phyloP scores from a whole-genome alignment of 2,888 invertebrate species.

The Diaprepes abbreviatus region DNA sequence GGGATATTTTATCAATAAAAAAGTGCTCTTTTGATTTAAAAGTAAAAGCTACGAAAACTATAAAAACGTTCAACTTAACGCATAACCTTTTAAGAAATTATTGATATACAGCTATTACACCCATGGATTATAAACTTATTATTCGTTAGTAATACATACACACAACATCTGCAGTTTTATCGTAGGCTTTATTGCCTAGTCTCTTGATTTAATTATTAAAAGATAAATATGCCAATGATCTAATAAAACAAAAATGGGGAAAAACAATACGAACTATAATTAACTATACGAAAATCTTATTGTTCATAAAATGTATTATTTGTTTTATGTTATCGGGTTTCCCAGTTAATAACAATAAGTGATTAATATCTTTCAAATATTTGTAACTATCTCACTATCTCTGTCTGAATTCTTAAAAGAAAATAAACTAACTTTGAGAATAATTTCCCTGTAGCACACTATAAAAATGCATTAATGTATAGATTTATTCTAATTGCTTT shows the following conservation, averaged over 20 bases:
- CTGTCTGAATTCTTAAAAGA: too few relatives aligned
- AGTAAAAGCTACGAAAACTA: too few relatives aligned
- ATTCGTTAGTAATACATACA: constrained; percentile 1
- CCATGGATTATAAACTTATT: neutral
- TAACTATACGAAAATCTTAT: neutral
- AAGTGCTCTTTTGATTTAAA: too few relatives aligned
- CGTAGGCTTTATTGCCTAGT: neutral
- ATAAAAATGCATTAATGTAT: too few relatives aligned
- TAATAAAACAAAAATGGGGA: constrained; percentile 2
- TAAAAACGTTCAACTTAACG: too few relatives aligned
- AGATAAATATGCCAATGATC: constrained; percentile 6
- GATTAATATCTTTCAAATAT: too few relatives aligned
- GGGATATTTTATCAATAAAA: too few relatives aligned
- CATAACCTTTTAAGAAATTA: constrained; percentile 3
- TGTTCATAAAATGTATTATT: too few relatives aligned
- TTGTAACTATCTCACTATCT: too few relatives aligned
- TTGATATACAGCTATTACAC: neutral
- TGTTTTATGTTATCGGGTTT: constrained; percentile 7
- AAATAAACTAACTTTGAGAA: too few relatives aligned
- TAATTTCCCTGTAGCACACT: too few relatives aligned
- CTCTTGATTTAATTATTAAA: neutral
- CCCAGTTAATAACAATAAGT: neutral
- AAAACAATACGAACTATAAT: neutral
- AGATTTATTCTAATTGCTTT: too few relatives aligned
- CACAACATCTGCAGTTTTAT: constrained; percentile 8